phyloP scores from a whole-genome alignment of 2,797 vertebrate species.

The Lepus townsendii region DNA sequence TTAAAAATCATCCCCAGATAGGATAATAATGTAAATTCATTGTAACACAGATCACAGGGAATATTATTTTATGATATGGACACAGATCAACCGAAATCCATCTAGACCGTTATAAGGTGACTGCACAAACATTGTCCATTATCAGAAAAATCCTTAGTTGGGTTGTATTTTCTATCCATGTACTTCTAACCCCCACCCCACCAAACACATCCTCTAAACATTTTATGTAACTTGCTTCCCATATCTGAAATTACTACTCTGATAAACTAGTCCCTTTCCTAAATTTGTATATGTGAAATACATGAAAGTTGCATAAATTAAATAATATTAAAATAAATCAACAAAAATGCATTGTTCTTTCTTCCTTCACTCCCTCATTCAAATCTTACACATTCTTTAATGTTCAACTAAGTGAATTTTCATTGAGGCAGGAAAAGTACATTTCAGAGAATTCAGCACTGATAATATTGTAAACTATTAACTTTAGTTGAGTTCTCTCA shows the following conservation, averaged over 20 bases:
- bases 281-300: too few species aligned
- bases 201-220: not conserved
- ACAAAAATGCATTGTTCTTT: not conserved
- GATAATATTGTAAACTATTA: not conserved
- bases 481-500: not conserved
- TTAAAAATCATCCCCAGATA: not conserved
- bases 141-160: constrained; percentile 3
- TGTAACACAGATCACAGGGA: not conserved
- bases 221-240: constrained; percentile 5
- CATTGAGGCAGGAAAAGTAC: constrained; percentile 8
- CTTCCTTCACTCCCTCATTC: not conserved
- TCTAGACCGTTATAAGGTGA: not conserved
- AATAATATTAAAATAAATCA: too few species aligned
- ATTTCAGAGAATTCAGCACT: not conserved
- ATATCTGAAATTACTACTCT: not conserved
- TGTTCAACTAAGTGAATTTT: not conserved
- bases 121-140: not conserved
- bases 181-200: not conserved
- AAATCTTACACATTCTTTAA: not conserved
- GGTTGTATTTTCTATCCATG: not conserved
- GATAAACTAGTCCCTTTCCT: not conserved
- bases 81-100: not conserved
- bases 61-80: not conserved
- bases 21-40: constrained; percentile 6
- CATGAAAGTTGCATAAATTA: too few species aligned